These are phyloP conservation scores for Andrena marginata DNA, from an alignment of 2,888 invertebrate species.

Conservation along the genomic window DNA sequence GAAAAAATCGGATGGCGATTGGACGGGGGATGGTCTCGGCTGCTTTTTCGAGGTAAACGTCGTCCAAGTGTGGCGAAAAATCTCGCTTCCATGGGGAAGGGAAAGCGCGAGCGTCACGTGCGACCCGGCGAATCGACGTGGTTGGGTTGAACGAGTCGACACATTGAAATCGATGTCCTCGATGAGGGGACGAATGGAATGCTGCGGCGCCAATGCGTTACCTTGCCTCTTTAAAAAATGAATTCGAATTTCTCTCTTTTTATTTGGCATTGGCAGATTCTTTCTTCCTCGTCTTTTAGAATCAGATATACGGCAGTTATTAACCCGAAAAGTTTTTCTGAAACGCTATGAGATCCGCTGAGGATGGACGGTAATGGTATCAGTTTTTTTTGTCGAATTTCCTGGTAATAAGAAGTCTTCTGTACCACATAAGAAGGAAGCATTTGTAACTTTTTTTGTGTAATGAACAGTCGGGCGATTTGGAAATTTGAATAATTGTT, in stretches of 20 bases:
- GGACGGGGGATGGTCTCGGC: slow-evolving; percentile 2
- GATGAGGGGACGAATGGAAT: slow-evolving; percentile 56
- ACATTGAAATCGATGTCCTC: slow-evolving; percentile 59
- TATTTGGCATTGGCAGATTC: neutral
- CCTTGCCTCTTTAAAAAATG: neutral
- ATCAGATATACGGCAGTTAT: no score
- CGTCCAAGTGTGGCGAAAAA: slow-evolving; percentile 77
- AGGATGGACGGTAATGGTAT: no score
- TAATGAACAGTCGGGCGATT: no score
- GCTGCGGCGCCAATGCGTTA: slow-evolving; percentile 28
- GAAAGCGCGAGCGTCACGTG: slow-evolving; percentile 63
- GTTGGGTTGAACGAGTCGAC: slow-evolving; percentile 39
- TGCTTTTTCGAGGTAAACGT: slow-evolving; percentile 29
- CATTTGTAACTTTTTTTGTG: no score
- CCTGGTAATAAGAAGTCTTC: no score
- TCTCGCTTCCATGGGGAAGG: slow-evolving; percentile 76
- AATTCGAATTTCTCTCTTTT: neutral
- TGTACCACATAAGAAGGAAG: no score
- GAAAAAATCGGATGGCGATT: slow-evolving; percentile 62
- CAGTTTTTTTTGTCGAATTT: no score
- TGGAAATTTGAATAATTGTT: no score
- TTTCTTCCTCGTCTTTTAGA: neutral
- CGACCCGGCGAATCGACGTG: slow-evolving; percentile 49
- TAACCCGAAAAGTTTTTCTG: no score
- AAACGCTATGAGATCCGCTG: no score